These are phyloP conservation scores for Triplophysa bombifrons DNA, from an alignment of 2,797 vertebrate genomes.

Conservation along the genomic window DNA sequence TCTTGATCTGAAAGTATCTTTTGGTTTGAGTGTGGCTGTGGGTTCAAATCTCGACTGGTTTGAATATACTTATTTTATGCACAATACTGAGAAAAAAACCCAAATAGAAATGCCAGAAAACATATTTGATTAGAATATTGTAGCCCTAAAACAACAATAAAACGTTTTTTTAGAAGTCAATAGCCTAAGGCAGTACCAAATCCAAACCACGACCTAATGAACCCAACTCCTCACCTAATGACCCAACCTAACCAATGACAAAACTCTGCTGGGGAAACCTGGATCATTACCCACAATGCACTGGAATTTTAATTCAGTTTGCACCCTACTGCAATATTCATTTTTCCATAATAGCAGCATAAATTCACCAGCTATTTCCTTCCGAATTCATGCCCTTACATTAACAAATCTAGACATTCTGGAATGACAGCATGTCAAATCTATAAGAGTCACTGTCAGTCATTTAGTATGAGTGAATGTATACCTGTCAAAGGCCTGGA, in stretches of 20 bases:
- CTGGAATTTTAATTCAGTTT: slow-evolving; percentile 9
- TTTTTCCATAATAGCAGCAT: background rate
- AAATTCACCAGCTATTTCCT: background rate
- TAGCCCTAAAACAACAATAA: background rate
- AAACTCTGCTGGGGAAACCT: background rate
- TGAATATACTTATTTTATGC: background rate
- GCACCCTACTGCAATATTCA: background rate
- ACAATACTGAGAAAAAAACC: background rate
- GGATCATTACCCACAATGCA: slow-evolving; percentile 1
- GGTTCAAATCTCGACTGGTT: background rate
- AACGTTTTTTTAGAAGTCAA: background rate
- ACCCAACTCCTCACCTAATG: slow-evolving; percentile 2
- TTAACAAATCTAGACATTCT: slow-evolving; percentile 15
- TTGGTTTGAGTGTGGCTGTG: background rate
- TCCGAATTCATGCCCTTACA: slow-evolving; percentile 17
- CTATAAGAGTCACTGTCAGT: slow-evolving; percentile 20
- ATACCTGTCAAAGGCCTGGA: slow-evolving; percentile 26
- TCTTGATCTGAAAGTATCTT: background rate
- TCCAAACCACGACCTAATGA: slow-evolving; percentile 6
- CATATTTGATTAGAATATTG: background rate
- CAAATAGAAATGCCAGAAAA: background rate
- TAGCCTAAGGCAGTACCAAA: background rate
- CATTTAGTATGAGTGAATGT: slow-evolving; percentile 8
- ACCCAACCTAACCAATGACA: slow-evolving; percentile 9
- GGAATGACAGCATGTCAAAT: slow-evolving; percentile 33